Conservation (phyloP, 2,113 vertebrate species). For the Todiramphus saurophagus region DNA sequence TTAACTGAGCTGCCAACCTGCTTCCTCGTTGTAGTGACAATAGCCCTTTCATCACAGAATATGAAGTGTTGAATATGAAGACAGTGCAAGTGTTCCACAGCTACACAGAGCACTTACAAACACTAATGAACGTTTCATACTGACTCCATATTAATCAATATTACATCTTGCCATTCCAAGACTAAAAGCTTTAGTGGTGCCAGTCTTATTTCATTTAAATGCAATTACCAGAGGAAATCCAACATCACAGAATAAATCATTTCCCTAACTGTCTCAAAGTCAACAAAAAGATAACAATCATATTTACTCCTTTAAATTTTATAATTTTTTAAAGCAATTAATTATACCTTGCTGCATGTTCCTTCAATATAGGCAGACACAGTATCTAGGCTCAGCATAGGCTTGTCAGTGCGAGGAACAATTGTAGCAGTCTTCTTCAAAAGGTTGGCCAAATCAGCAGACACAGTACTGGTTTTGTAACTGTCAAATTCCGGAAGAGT, state of each 20-base stretch:
- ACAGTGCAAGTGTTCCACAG: background rate
- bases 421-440: conserved; percentile 89
- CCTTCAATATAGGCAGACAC: conserved; percentile 93
- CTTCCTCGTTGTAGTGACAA: background rate
- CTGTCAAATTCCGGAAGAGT: conserved; percentile 96
- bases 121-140: background rate
- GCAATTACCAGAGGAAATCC: background rate
- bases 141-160: background rate
- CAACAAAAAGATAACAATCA: background rate
- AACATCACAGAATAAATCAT: background rate
- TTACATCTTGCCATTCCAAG: background rate
- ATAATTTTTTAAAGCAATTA: background rate
- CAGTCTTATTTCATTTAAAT: background rate
- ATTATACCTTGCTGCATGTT: conserved; percentile 83
- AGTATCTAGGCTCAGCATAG: conserved; percentile 85
- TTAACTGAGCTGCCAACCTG: background rate
- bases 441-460: conserved; percentile 95
- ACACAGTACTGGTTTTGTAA: conserved; percentile 98
- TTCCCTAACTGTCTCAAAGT: background rate
- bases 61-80: background rate
- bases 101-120: background rate
- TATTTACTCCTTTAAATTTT: background rate
- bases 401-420: conserved; percentile 83
- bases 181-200: background rate
- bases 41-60: background rate